Conservation (phyloP, 2,888 invertebrate species). For the Biston stratarius region DNA sequence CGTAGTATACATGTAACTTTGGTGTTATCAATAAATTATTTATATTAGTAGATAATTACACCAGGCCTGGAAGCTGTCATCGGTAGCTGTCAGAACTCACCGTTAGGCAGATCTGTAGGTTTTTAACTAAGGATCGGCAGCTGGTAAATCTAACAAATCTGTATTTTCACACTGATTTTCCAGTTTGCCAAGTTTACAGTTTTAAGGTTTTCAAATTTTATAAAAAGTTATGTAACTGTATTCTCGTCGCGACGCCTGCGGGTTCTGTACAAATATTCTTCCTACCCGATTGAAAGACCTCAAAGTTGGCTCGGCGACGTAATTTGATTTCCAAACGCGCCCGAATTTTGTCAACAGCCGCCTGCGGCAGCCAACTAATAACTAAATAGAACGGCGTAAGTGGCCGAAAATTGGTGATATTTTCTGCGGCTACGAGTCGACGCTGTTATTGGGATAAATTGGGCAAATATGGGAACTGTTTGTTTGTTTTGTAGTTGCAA, state of each 20-base stretch:
- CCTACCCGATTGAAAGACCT: slow-evolving; percentile 16
- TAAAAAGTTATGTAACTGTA: slow-evolving; percentile 6
- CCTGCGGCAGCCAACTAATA: slow-evolving; percentile 15
- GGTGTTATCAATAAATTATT: too few relatives aligned
- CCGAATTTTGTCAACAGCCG: slow-evolving; percentile 33
- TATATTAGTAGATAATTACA: too few relatives aligned
- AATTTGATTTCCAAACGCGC: slow-evolving; percentile 41
- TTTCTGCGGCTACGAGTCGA: background rate
- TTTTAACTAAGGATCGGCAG: too few relatives aligned
- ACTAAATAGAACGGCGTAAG: slow-evolving; percentile 14
- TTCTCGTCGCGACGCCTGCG: background rate
- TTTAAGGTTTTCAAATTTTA: background rate
- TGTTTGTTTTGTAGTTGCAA: background rate
- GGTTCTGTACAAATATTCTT: slow-evolving; percentile 25
- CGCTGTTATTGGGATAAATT: background rate
- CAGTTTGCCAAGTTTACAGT: too few relatives aligned
- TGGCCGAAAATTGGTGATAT: slow-evolving; percentile 17
- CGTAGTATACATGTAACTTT: too few relatives aligned
- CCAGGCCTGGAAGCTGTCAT: too few relatives aligned
- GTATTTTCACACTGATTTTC: too few relatives aligned
- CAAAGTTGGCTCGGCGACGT: slow-evolving; percentile 27
- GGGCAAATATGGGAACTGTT: background rate
- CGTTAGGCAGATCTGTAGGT: too few relatives aligned
- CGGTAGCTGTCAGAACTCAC: too few relatives aligned
- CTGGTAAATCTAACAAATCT: too few relatives aligned